Conservation (phyloP, 92 coral and sea anemone genomes). For the Palythoa heliodiscus region DNA sequence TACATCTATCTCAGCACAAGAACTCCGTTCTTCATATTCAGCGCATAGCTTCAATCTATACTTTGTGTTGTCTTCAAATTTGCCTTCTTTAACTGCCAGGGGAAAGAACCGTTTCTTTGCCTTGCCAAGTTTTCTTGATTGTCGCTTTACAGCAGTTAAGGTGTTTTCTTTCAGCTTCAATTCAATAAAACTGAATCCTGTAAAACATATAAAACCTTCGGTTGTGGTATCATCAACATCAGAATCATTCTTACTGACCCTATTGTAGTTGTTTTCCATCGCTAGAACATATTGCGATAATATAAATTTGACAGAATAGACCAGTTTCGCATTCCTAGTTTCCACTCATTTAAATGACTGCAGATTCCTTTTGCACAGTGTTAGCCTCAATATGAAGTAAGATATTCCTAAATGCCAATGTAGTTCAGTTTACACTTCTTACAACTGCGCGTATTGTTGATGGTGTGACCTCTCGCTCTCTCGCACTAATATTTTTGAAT, state of each 20-base stretch:
- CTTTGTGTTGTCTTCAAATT: conserved; percentile 13
- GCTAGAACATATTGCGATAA: too few species aligned
- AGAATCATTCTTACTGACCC: not conserved
- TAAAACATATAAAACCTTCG: not conserved
- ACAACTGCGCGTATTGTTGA: too few species aligned
- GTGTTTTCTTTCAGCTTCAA: not conserved
- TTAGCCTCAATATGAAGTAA: too few species aligned
- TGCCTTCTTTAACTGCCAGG: not conserved
- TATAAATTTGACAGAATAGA: too few species aligned
- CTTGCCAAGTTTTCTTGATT: not conserved
- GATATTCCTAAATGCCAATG: too few species aligned
- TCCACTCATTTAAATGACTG: too few species aligned
- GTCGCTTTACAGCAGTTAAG: not conserved
- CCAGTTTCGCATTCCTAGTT: too few species aligned
- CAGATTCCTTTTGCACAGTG: too few species aligned
- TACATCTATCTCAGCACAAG: conserved; percentile 7
- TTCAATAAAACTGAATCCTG: conserved; percentile 25
- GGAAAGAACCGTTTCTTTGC: not conserved
- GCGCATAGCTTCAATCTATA: conserved; percentile 19
- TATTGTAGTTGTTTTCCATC: too few species aligned
- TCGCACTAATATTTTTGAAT: too few species aligned
- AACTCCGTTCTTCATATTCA: not conserved
- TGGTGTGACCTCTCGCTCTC: too few species aligned
- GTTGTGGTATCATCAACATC: not conserved
- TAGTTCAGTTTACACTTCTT: too few species aligned